Evolutionary conservation across 1,140 invertebrate species (phyloP), one percentile per base, ranked within the genome.

Genomic region (Pemphigus obesinymphae): DNA sequence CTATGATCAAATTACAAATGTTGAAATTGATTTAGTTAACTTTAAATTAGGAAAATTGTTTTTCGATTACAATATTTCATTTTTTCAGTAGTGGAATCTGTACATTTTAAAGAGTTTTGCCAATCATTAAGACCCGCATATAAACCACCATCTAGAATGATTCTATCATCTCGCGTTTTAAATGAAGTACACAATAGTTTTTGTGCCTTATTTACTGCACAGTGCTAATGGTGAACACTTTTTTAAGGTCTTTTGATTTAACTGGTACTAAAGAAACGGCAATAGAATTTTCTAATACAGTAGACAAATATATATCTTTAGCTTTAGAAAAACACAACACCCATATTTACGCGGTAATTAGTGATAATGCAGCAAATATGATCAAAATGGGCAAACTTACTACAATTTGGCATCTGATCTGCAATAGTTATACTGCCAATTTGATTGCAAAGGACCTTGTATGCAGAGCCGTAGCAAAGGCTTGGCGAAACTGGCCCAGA

Each of bases 381-480:
- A 75, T 48, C 20, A 48, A 48, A 50, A 75, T 75, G 72, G 72
- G 72, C 11, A 50, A 50, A 48, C 48, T 75, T 31, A 75, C 43
- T 29, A 53, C 40, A 48, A 45, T 75, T 29, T 48, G 72, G 72
- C 72, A 75, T 50, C 50, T 53, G 26, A 75, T n/a, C 26, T 75
- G 72, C 23, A 75, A 75, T 26, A 48, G 72, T 48, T 43, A 75
- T 53, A 75, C 72, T 15, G 72, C 43, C 4, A 75, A 75, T 50
- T 53, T 75, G 23, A 43, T 50, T 43, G 72, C 72, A 11, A 75
- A 75, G 43, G 72, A 75, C 20, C 72, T 75, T 48, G 72, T 75
- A 29, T 45, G n/a, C 26, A 26, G 50, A 75, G 26, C 10, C 40
- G n/a, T n/a, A n/a, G n/a, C n/a, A n/a, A n/a, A n/a, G n/a, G n/a